Conservation (phyloP, 1,140 invertebrate species). For the Maniola jurtina region DNA sequence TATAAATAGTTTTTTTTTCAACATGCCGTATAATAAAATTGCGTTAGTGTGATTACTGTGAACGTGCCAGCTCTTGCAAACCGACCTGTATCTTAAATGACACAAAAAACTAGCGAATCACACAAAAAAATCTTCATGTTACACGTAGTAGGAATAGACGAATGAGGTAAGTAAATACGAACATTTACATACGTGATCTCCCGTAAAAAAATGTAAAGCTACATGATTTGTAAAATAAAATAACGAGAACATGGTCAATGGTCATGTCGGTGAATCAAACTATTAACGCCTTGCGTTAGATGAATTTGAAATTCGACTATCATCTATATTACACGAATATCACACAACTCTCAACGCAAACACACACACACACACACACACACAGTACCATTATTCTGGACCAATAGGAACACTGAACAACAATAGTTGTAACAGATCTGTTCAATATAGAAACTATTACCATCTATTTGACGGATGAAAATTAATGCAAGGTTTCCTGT, state of each 20-base stretch:
- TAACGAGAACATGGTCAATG: constrained; percentile 37
- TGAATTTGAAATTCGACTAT: constrained; percentile 57
- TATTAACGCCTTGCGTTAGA: constrained; percentile 53
- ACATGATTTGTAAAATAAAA: constrained; percentile 53
- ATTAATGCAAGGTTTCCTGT: background rate
- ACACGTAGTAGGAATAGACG: constrained; percentile 59
- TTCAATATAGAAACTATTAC: background rate
- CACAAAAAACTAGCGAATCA: constrained; percentile 49
- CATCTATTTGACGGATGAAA: background rate
- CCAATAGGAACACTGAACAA: constrained; percentile 44
- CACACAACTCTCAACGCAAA: constrained; percentile 29
- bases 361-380: constrained; percentile 50
- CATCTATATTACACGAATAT: constrained; percentile 60
- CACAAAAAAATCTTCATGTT: constrained; percentile 47
- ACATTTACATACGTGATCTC: constrained; percentile 39
- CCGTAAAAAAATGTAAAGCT: constrained; percentile 44
- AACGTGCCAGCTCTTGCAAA: constrained; percentile 9
- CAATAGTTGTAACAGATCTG: background rate
- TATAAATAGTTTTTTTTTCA: no score
- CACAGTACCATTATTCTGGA: constrained; percentile 38
- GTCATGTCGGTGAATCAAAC: constrained; percentile 42
- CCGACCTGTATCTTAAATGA: constrained; percentile 49
- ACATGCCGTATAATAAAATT: no score
- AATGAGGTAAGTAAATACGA: constrained; percentile 55
- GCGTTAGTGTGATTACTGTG: background rate